These are phyloP conservation scores for Archegozetes longisetosus DNA, from an alignment of 1,140 invertebrate genomes.

Conservation along the genomic window DNA sequence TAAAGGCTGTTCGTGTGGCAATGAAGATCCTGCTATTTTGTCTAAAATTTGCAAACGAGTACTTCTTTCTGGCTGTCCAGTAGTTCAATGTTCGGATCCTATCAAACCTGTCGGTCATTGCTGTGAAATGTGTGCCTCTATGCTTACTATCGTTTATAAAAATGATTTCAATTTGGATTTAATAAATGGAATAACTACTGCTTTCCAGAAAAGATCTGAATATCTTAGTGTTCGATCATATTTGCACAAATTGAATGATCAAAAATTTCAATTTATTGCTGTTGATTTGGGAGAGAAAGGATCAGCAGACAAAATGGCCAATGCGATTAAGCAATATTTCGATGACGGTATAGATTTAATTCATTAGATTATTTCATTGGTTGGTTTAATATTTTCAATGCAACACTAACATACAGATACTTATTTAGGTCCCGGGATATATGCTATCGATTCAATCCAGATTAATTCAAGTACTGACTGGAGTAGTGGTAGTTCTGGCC, in stretches of 20 bases:
- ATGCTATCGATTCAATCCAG: neutral
- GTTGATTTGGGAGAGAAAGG: neutral
- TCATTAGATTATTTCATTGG: neutral
- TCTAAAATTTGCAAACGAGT: neutral
- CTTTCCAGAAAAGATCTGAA: neutral
- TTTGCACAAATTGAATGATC: neutral
- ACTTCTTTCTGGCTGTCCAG: neutral
- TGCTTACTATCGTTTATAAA: neutral
- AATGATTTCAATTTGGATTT: neutral
- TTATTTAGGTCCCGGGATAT: neutral
- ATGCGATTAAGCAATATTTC: neutral
- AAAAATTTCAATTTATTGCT: neutral
- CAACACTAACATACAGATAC: neutral
- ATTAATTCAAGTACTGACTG: neutral
- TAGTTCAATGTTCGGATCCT: constrained; percentile 8
- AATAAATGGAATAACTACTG: neutral
- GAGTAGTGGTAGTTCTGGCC: neutral
- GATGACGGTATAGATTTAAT: neutral
- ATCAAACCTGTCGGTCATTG: constrained; percentile 13
- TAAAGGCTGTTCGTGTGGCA: neutral
- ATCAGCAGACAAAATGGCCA: neutral
- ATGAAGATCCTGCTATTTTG: neutral
- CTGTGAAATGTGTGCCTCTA: constrained; percentile 12
- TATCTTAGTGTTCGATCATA: neutral
- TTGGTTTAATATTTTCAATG: neutral